These are phyloP conservation scores for Endomychus coccineus DNA, from an alignment of 2,888 invertebrate genomes.

Conservation along the genomic window DNA sequence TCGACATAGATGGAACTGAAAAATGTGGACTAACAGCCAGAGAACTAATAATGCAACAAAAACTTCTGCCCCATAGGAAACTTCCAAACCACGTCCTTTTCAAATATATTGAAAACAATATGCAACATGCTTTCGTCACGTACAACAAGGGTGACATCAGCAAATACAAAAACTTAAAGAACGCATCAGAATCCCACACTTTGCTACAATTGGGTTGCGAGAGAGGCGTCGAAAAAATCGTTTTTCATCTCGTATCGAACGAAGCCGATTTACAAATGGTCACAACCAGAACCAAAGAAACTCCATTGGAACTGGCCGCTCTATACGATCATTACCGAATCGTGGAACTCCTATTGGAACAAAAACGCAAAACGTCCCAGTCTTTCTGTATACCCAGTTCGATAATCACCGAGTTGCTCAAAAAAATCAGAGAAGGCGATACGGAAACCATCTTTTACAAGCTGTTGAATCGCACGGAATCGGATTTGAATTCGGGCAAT, in stretches of 20 bases:
- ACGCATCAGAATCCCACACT: conserved; percentile 36
- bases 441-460: background rate
- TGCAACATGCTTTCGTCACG: conserved; percentile 29
- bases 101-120: conserved; percentile 13
- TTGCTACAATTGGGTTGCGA: conserved; percentile 40
- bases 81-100: conserved; percentile 22
- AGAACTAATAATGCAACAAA: conserved; percentile 45
- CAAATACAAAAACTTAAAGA: conserved; percentile 30
- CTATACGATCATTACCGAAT: conserved; percentile 52
- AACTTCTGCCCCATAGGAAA: conserved; percentile 27
- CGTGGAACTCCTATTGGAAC: conserved; percentile 45
- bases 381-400: no score
- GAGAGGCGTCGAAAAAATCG: conserved; percentile 49
- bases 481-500: background rate
- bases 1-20: conserved; percentile 53
- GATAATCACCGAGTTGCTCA: background rate
- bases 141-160: conserved; percentile 25
- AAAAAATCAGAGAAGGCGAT: background rate
- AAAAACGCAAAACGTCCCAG: background rate
- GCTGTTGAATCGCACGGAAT: background rate
- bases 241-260: conserved; percentile 46
- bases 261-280: conserved; percentile 49
- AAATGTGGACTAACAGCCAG: conserved; percentile 49
- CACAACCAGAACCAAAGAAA: conserved; percentile 45
- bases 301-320: conserved; percentile 57